phyloP scores from a whole-genome alignment of 2,888 invertebrate species.

The Candidula unifasciata region DNA sequence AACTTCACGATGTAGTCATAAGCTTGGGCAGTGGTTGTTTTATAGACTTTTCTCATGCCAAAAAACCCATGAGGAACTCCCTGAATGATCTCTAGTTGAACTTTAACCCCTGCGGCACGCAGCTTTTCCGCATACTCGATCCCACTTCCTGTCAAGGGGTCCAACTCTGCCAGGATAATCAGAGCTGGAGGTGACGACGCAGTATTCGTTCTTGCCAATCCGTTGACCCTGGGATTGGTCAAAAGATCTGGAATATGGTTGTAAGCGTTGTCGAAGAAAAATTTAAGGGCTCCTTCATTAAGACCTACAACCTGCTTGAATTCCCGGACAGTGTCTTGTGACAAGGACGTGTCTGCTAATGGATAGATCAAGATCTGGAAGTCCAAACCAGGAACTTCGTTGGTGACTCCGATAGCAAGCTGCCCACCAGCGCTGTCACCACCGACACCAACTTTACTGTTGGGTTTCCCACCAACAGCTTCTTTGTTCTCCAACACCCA shows the following conservation, averaged over 20 bases:
- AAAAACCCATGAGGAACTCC: slow-evolving; percentile 45
- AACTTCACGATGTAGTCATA: slow-evolving; percentile 26
- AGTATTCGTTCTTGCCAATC: slow-evolving; percentile 39
- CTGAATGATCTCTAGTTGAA: slow-evolving; percentile 31
- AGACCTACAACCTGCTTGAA: slow-evolving; percentile 15
- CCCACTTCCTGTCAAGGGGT: slow-evolving; percentile 36
- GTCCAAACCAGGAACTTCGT: slow-evolving; percentile 27
- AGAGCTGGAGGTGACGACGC: slow-evolving; percentile 43
- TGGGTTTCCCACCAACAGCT: slow-evolving; percentile 16
- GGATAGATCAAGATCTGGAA: slow-evolving; percentile 47
- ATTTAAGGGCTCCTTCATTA: slow-evolving; percentile 16
- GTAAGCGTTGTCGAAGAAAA: slow-evolving; percentile 21
- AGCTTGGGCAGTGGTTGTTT: slow-evolving; percentile 23
- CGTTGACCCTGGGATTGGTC: slow-evolving; percentile 38
- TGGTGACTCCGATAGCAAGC: slow-evolving; percentile 39
- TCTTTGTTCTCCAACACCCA: slow-evolving; percentile 54
- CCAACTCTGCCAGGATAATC: slow-evolving; percentile 45
- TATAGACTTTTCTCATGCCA: neutral
- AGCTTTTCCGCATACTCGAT: slow-evolving; percentile 48
- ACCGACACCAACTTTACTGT: slow-evolving; percentile 48
- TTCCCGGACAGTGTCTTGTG: neutral
- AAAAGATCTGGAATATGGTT: slow-evolving; percentile 15
- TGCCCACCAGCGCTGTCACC: slow-evolving; percentile 50
- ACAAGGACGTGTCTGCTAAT: slow-evolving; percentile 10
- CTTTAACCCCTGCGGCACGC: slow-evolving; percentile 27